Percentiles rank a stretch among this genome's conserved stretches.
Evolutionary conservation across 2,888 invertebrate genomes (phyloP).

Genomic region (Chamaedrilus cognettii): DNA sequence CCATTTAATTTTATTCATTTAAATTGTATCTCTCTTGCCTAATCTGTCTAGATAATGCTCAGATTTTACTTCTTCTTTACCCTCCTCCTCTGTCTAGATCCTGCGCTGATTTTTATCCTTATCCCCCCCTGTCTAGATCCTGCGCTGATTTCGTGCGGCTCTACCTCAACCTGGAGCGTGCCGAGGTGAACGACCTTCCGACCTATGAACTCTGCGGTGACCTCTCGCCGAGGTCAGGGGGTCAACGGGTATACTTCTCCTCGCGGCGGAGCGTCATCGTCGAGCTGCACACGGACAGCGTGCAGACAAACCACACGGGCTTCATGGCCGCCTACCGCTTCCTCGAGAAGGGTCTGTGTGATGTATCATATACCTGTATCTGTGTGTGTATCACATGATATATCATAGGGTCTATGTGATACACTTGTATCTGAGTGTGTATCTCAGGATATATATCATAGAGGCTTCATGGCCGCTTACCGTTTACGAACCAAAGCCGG

Average conservation of each 20-base stretch:
- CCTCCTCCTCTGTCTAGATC: too few relatives aligned
- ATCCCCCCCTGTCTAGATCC: too few relatives aligned
- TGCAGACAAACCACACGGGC: conserved; percentile 44
- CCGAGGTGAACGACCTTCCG: conserved; percentile 53
- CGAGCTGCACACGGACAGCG: conserved; percentile 51
- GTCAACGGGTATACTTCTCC: conserved; percentile 50
- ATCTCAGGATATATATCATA: too few relatives aligned
- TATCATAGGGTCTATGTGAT: too few relatives aligned
- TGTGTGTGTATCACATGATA: too few relatives aligned
- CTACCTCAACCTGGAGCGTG: conserved; percentile 53
- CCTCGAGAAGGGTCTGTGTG: conserved; percentile 50
- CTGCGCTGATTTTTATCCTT: conserved; percentile 55
- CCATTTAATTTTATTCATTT: too few relatives aligned
- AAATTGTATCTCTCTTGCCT: too few relatives aligned
- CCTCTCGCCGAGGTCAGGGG: conserved; percentile 43
- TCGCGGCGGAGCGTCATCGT: conserved; percentile 51
- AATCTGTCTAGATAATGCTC: background rate
- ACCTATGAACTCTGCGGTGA: conserved; percentile 54
- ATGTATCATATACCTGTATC: too few relatives aligned
- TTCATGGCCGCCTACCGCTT: conserved; percentile 53
- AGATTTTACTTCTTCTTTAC: background rate
- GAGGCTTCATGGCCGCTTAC: too few relatives aligned
- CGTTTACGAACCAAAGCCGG: too few relatives aligned
- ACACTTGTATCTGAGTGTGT: too few relatives aligned
- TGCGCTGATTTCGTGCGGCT: conserved; percentile 53